Percentiles rank a stretch among this genome's conserved stretches.
These are phyloP conservation scores for Agrilus biguttatus DNA, from an alignment of 2,888 invertebrate species.

Conservation along the genomic window DNA sequence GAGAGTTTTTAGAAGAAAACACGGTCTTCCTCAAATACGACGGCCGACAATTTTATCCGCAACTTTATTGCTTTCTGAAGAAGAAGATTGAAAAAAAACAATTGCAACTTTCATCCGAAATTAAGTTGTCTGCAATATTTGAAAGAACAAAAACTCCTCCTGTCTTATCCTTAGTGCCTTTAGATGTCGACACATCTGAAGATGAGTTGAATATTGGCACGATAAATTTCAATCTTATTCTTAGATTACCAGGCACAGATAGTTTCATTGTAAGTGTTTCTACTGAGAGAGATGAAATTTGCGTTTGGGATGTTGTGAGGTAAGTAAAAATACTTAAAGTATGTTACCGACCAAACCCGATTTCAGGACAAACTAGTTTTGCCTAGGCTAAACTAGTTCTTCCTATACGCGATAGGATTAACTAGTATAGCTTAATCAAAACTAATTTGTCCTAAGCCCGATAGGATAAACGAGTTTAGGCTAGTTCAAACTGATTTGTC, in stretches of 20 bases:
- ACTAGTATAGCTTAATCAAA: too few species aligned
- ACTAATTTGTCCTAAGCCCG: too few species aligned
- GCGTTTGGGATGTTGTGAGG: constrained; percentile 64
- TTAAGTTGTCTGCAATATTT: constrained; percentile 29
- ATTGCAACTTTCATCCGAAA: constrained; percentile 14
- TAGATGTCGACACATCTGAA: constrained; percentile 22
- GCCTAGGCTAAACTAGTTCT: too few species aligned
- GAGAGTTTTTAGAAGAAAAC: constrained; percentile 56
- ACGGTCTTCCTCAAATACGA: constrained; percentile 64
- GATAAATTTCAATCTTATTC: constrained; percentile 41
- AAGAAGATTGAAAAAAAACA: constrained; percentile 21
- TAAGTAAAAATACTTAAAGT: constrained; percentile 21
- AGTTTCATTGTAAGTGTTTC: constrained; percentile 63
- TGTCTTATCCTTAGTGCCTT: constrained; percentile 44
- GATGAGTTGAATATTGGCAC: constrained; percentile 4
- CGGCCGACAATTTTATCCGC: constrained; percentile 67
- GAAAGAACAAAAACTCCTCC: constrained; percentile 38
- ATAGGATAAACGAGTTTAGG: too few species aligned
- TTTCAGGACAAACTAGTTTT: too few species aligned
- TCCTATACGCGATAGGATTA: too few species aligned
- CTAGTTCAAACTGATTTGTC: too few species aligned
- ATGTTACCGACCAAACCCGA: too few species aligned
- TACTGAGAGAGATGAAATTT: constrained; percentile 60
- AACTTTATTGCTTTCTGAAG: constrained; percentile 40
- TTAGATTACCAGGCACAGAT: constrained; percentile 48